Base-by-base conservation (phyloP, 2,797 vertebrate genomes). In the Yasuhikotakia modesta region DNA sequence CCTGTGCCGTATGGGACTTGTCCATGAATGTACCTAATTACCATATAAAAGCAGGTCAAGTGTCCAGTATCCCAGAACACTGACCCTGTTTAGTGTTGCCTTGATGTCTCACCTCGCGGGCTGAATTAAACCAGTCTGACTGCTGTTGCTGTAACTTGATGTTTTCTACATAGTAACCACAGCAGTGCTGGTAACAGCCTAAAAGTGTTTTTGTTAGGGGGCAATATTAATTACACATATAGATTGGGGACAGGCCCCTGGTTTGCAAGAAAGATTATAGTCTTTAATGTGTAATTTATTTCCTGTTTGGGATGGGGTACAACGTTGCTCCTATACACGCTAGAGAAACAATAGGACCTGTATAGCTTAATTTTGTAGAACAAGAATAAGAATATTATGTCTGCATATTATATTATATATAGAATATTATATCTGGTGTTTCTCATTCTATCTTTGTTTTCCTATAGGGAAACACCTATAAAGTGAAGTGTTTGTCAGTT, bases 1-100 rank as follows among this genome's bases (percentile, higher is more conserved):
- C 43, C 68, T 64, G 30, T 16, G 67, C 72, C 81, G 72, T 79
- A 79, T 82, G 81, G 77, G 73, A 82, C 46, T 74, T 76, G 72
- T 71, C 60, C 46, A 30, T 67, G 67, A 70, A 77, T 73, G 73
- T 63, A 46, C 45, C 65, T 70, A 72, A 74, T 79, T 78, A 82
- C 24, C 74, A 74, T 74, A 70, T 66, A 48, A 78, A 82, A 74
- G 58, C 60, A 70, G 64, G 83, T 77, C 70, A 84, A 79, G 69
- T 68, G 57, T 81, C 73, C 76, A 73, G 61, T 65, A 68, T 81
- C 64, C 50, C 52, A 50, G 57, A 65, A 43, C 55, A 65, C 24
- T 65, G 69, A 60, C 71, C 73, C 67, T 58, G 43, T 63, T 63
- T 57, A 71, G 60, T 68, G 57, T 65, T 46, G 68, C 30, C 30